phyloP scores from a whole-genome alignment of 2,797 vertebrate genomes.

The Lacerta agilis region DNA sequence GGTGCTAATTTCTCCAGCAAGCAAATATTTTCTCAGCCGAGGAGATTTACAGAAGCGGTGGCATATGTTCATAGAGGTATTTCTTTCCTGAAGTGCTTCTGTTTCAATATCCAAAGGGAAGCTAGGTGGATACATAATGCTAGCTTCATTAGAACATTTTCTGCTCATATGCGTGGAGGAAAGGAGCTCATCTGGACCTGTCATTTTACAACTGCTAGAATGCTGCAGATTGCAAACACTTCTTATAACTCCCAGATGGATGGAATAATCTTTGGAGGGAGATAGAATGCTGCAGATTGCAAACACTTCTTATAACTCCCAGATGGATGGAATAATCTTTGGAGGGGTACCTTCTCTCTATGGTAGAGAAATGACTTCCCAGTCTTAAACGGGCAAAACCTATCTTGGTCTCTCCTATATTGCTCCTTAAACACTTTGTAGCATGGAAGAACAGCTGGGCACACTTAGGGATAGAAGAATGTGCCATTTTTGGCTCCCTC shows the following conservation, averaged over 20 bases:
- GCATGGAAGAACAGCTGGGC: background rate
- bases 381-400: background rate
- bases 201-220: background rate
- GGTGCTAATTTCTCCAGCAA: constrained; percentile 8
- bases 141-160: background rate
- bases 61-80: background rate
- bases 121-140: background rate
- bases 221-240: background rate
- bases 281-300: background rate
- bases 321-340: background rate
- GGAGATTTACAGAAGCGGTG: background rate
- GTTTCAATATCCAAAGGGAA: background rate
- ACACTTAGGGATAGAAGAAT: background rate
- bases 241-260: background rate
- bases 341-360: background rate
- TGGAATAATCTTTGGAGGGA: background rate
- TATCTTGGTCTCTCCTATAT: background rate
- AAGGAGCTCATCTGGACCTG: background rate
- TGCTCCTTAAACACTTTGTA: background rate
- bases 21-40: background rate
- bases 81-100: constrained; percentile 3
- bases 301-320: background rate
- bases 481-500: too few species aligned
- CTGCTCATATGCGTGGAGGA: too few species aligned
- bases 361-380: background rate